These are phyloP conservation scores for Ochlodes sylvanus DNA, from an alignment of 2,888 invertebrate species.

Conservation along the genomic window DNA sequence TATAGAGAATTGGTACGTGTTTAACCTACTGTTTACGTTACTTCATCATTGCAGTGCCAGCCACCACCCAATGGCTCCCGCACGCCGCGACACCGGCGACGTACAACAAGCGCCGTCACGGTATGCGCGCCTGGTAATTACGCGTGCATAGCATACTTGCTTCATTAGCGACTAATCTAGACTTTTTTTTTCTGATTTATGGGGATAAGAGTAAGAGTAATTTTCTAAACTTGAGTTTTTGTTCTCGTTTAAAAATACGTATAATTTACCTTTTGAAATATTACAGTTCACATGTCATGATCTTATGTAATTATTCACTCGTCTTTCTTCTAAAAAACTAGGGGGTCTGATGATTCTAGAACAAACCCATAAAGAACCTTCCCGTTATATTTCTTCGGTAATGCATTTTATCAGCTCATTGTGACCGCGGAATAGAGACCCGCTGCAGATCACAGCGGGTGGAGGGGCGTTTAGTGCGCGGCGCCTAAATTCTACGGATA, in stretches of 20 bases:
- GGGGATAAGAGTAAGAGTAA: not conserved
- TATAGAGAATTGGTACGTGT: not conserved
- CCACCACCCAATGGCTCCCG: conserved; percentile 52
- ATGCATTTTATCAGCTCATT: not conserved
- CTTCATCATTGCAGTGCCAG: not conserved
- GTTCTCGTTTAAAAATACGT: too few relatives aligned
- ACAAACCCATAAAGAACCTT: too few relatives aligned
- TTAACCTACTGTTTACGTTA: not conserved
- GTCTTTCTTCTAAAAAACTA: too few relatives aligned
- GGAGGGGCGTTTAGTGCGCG: conserved; percentile 62
- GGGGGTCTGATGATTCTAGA: too few relatives aligned
- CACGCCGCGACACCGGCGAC: conserved; percentile 53
- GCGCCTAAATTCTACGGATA: conserved; percentile 75
- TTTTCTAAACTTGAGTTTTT: conserved; percentile 15
- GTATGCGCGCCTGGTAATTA: conserved; percentile 75
- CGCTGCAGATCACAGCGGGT: conserved; percentile 40
- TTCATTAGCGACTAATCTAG: conserved; percentile 63
- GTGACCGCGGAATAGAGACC: conserved; percentile 5
- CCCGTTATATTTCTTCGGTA: too few relatives aligned
- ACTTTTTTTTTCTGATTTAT: conserved; percentile 17
- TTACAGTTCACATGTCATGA: too few relatives aligned
- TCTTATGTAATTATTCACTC: too few relatives aligned
- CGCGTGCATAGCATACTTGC: conserved; percentile 49
- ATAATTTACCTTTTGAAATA: too few relatives aligned
- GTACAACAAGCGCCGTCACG: conserved; percentile 58